phyloP scores from a whole-genome alignment of 2,888 invertebrate genomes.

The Pegoplata infirma region DNA sequence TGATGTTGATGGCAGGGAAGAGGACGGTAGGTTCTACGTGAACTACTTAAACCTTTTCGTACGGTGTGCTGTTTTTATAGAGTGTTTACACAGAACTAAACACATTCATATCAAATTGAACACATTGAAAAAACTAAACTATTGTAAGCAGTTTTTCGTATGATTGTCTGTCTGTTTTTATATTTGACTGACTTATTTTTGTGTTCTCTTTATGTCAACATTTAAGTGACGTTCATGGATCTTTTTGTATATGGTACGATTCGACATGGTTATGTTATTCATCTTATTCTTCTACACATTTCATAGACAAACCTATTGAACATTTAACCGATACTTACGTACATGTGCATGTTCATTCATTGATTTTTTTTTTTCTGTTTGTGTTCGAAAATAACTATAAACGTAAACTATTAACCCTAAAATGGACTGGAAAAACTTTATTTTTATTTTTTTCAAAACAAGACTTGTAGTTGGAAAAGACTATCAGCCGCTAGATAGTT shows the following conservation, averaged over 20 bases:
- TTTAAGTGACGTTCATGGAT: slow-evolving; percentile 6
- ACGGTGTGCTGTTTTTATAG: not conserved
- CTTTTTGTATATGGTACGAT: not conserved
- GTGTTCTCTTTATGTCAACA: slow-evolving; percentile 13
- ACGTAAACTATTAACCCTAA: not conserved
- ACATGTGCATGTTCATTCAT: not conserved
- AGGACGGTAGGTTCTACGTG: no score
- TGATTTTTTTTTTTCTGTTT: no score
- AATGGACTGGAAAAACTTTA: no score
- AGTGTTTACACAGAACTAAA: not conserved
- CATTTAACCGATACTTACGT: no score
- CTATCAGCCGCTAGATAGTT: no score
- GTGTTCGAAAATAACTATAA: no score
- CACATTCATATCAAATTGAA: not conserved
- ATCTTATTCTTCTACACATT: no score
- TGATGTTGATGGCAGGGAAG: no score
- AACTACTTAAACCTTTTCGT: not conserved
- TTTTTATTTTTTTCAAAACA: no score
- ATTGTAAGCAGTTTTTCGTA: slow-evolving; percentile 2
- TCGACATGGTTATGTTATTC: not conserved
- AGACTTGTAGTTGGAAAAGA: no score
- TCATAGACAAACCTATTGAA: not conserved
- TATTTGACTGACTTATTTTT: slow-evolving; percentile 16
- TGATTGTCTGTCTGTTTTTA: not conserved
- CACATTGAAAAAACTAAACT: not conserved